Evolutionary conservation across 2,797 vertebrate genomes (phyloP).

Genomic region (Bryconaethiops microstoma): DNA sequence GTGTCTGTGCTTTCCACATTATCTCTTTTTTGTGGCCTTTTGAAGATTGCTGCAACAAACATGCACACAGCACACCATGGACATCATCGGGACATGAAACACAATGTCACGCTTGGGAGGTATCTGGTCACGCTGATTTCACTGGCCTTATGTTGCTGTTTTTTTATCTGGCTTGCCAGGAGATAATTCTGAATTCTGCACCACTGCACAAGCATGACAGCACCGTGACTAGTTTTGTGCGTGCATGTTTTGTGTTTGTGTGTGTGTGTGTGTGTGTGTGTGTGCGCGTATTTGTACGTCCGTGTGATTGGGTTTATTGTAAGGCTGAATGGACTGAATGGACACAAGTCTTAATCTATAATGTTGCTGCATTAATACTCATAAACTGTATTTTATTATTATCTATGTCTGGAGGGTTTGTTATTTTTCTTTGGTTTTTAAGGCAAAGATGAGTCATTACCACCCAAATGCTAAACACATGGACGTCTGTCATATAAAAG

Average conservation of each 20-base stretch:
- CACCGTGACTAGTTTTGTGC: conserved; percentile 21
- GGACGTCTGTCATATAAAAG: conserved; percentile 12
- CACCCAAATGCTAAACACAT: not conserved
- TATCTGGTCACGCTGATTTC: conserved; percentile 53
- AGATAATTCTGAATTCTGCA: conserved; percentile 44
- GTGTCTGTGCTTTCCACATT: not conserved
- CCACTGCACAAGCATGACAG: conserved; percentile 40
- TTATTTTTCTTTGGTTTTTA: not conserved
- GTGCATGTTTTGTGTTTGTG: not conserved
- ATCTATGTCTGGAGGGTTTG: too few species aligned
- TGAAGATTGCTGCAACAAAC: conserved; percentile 42
- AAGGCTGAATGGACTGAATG: not conserved
- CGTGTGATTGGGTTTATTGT: not conserved
- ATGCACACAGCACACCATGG: conserved; percentile 13
- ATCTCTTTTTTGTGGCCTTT: conserved; percentile 35
- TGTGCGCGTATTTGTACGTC: not conserved
- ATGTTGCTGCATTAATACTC: not conserved
- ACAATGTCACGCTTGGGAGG: conserved; percentile 44
- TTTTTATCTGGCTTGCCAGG: conserved; percentile 43
- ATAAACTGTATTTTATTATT: not conserved
- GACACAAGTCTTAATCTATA: not conserved
- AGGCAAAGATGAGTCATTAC: not conserved
- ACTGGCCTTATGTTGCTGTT: conserved; percentile 32
- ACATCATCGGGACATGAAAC: conserved; percentile 50
- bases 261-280: conserved; percentile 12